Evolutionary conservation across 2,113 vertebrate species (phyloP).

Genomic region (Triplophysa tibetana): DNA sequence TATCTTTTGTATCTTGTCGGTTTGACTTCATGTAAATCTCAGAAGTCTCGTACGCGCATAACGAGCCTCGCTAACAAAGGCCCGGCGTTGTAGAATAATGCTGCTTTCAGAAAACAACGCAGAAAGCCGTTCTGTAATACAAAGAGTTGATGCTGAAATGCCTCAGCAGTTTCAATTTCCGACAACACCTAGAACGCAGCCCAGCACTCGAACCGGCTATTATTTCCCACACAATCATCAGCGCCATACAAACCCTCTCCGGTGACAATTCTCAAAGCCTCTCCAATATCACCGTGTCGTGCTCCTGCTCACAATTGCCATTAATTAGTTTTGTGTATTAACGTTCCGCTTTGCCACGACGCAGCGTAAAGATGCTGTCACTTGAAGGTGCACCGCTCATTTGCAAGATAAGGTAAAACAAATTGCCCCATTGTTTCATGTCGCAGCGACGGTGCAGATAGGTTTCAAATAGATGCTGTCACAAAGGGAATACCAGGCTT

Average conservation of each 20-base stretch:
- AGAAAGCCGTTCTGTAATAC: conserved; percentile 39
- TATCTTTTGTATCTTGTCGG: background rate
- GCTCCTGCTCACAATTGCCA: conserved; percentile 46
- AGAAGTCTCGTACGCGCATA: background rate
- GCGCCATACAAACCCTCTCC: conserved; percentile 29
- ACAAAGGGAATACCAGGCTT: conserved; percentile 48
- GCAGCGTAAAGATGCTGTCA: conserved; percentile 54
- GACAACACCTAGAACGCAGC: conserved; percentile 43
- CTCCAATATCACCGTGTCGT: conserved; percentile 33
- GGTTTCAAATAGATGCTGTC: conserved; percentile 55
- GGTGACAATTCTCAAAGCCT: conserved; percentile 41
- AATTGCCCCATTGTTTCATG: conserved; percentile 55
- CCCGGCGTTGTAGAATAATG: background rate
- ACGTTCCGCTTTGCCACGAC: conserved; percentile 55
- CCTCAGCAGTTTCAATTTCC: conserved; percentile 55
- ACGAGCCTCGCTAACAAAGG: background rate
- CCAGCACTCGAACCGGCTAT: conserved; percentile 33
- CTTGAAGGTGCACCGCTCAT: conserved; percentile 52
- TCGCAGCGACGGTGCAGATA: conserved; percentile 43
- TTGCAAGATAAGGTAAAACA: conserved; percentile 58
- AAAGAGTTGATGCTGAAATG: conserved; percentile 49
- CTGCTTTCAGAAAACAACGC: conserved; percentile 22
- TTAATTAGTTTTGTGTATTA: conserved; percentile 58
- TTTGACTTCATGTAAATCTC: background rate
- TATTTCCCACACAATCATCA: conserved; percentile 42